phyloP scores from a whole-genome alignment of 2,888 invertebrate genomes.

The Ellobium chinense region DNA sequence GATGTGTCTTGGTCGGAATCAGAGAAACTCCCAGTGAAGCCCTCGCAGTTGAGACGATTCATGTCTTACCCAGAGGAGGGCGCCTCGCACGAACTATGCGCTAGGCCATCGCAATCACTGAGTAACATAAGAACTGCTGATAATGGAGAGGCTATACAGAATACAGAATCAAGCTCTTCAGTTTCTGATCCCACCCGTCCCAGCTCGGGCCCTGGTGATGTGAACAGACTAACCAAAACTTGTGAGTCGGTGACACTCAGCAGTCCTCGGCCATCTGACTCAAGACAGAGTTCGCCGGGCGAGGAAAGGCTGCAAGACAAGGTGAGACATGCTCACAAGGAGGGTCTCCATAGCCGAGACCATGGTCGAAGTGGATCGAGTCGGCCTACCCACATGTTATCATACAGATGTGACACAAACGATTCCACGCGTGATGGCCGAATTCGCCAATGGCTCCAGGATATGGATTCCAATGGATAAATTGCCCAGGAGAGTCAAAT shows the following conservation, averaged over 20 bases:
- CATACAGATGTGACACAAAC: conserved; percentile 48
- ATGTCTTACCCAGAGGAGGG: conserved; percentile 56
- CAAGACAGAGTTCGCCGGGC: neutral
- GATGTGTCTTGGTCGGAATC: conserved; percentile 33
- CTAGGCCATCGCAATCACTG: conserved; percentile 54
- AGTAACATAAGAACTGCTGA: conserved; percentile 52
- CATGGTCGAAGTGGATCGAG: conserved; percentile 42
- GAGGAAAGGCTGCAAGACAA: neutral
- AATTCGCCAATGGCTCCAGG: conserved; percentile 68
- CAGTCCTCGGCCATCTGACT: neutral
- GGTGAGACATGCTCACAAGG: neutral
- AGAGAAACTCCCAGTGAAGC: conserved; percentile 1
- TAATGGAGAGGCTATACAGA: neutral
- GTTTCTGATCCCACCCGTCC: neutral
- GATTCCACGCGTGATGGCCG: conserved; percentile 56
- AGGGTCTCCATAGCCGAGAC: conserved; percentile 1
- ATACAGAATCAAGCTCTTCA: neutral
- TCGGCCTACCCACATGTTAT: conserved; percentile 43
- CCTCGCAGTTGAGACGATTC: conserved; percentile 48
- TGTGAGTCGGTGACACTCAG: neutral
- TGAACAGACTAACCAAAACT: neutral
- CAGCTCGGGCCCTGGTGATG: neutral
- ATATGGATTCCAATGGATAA: conserved; percentile 59
- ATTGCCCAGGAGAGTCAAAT: too few species aligned
- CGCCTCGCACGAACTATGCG: conserved; percentile 25